A percentile compares a stretch with the other conserved stretches of the same genome.
phyloP scores from a whole-genome alignment of 2,888 invertebrate species.

The Syrista parreyssii region DNA sequence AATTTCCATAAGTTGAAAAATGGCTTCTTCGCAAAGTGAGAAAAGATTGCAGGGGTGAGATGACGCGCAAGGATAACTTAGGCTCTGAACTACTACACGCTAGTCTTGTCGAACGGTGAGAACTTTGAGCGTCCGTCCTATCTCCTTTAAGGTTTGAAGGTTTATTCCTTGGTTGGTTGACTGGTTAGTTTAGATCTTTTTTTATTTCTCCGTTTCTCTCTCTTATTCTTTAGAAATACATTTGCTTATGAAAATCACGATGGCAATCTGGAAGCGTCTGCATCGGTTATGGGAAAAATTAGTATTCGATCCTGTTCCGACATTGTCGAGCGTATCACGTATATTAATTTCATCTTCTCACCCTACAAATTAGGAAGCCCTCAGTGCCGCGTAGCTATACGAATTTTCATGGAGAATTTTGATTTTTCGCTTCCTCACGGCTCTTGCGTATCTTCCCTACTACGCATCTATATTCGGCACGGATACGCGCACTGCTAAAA shows the following conservation, averaged over 20 bases:
- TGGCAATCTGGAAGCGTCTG: neutral
- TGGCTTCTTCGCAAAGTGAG: constrained; percentile 56
- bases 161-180: neutral
- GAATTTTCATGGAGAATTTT: neutral
- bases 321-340: neutral
- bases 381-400: neutral
- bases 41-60: constrained; percentile 48
- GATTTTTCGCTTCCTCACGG: neutral
- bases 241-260: neutral
- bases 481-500: neutral
- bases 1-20: constrained; percentile 63
- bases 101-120: neutral
- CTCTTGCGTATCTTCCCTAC: neutral
- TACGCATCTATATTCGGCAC: neutral
- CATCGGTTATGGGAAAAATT: neutral
- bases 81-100: neutral
- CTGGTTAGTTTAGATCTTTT: neutral
- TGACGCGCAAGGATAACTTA: constrained; percentile 1
- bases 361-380: neutral
- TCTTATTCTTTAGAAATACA: neutral
- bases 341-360: neutral
- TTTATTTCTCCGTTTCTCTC: neutral
- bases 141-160: neutral
- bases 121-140: neutral
- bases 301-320: neutral